Evolutionary conservation across 1,140 invertebrate species (phyloP), one percentile per base, ranked within the genome.

Genomic region (Microplitis mediator): DNA sequence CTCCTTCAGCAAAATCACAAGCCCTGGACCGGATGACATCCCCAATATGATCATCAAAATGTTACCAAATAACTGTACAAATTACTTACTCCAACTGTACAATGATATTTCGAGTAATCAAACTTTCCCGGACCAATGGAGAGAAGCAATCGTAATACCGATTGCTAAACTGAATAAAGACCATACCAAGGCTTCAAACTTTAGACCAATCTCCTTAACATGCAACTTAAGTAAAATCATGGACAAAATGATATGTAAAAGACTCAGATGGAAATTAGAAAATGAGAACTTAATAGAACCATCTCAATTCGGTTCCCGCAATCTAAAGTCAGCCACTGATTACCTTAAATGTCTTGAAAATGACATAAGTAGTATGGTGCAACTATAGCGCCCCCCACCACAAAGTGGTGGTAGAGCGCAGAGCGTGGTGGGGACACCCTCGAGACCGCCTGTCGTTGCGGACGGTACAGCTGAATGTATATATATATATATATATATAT

Each of bases 141-240:
- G 84, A 77, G 65, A 78, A 4, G 82, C 82, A 4, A 81, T 74
- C 2, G 75, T 85, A 3, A 80, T 86, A 32, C 75, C 81, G 0
- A 82, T 88, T n/a, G 71, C 31, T 80, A 87, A 80, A 74, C 74
- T 56, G 16, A 56, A 39, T 0, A 77, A 77, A 75, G 54, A 75
- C 31, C 14, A 13, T 4, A 69, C 45, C 0, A n/a, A 31, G 4
- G 4, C 68, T 52, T 39, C 52, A 64, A 76, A 67, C 56, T 79
- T 80, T 63, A 35, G 85, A 13, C 83, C 83, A 3, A 85, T 86
- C 5, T 78, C 80, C 50, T 71, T 86, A n/a, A 81, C 83, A 16
- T 77, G 73, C 13, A 77, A 69, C 54, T 8, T 84, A 5, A 75
- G 79, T 23, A 85, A 86, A 77, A 32, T 81, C 6, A 67, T 79